phyloP scores from a whole-genome alignment of 2,113 vertebrate species.

The Laticauda laticaudata region DNA sequence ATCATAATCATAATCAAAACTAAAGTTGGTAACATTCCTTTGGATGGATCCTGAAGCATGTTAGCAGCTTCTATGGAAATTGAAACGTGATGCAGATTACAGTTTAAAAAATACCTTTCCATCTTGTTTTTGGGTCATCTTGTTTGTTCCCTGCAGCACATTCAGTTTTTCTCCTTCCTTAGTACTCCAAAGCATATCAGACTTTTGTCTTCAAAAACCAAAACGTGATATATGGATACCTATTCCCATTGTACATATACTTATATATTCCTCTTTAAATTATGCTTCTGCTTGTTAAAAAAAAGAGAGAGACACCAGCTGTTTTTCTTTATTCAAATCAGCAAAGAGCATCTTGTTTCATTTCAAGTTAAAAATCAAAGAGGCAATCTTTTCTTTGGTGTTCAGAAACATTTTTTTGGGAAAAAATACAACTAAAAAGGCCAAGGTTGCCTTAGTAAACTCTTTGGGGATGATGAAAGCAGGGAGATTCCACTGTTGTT shows the following conservation, averaged over 20 bases:
- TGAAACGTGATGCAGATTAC: no score
- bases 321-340: constrained; percentile 32
- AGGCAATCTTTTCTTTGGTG: constrained; percentile 17
- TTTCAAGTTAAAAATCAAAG: constrained; percentile 43
- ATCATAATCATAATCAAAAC: no score
- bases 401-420: not conserved
- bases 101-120: no score
- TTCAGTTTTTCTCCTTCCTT: not conserved
- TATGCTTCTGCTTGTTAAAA: not conserved
- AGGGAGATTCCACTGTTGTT: not conserved
- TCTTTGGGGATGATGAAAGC: constrained; percentile 17
- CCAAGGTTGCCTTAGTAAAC: constrained; percentile 21
- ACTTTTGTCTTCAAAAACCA: constrained; percentile 24
- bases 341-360: constrained; percentile 1
- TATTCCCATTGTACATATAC: constrained; percentile 11
- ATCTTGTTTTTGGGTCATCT: not conserved
- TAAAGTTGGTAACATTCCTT: no score
- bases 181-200: not conserved
- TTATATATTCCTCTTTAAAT: constrained; percentile 14
- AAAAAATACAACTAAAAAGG: not conserved
- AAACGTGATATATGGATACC: fast-evolving
- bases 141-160: not conserved
- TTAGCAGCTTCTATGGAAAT: no score
- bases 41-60: no score
- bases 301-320: not conserved